A percentile compares a stretch with the other conserved stretches of the same genome.
Evolutionary conservation across 2,888 invertebrate species (phyloP).

Genomic region (Andrena fulva): DNA sequence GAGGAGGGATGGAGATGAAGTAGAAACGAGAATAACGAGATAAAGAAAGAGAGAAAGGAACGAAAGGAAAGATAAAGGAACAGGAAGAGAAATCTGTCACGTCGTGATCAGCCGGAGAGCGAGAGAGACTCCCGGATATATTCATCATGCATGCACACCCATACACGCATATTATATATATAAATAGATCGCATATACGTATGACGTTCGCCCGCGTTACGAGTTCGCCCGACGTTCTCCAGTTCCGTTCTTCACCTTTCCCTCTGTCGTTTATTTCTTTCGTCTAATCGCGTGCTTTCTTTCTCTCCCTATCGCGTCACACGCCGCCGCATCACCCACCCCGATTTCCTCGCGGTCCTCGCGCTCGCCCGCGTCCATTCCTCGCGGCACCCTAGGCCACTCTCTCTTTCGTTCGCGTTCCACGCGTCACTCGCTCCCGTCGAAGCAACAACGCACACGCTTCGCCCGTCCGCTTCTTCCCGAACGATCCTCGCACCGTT

Average conservation of each 20-base stretch:
- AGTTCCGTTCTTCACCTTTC: conserved; percentile 39
- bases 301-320: neutral
- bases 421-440: conserved; percentile 52
- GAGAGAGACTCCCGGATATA: conserved; percentile 62
- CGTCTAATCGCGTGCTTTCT: neutral
- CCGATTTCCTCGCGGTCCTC: conserved; percentile 32
- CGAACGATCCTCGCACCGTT: conserved; percentile 39
- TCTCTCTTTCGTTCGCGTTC: conserved; percentile 73
- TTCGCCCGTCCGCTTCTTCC: conserved; percentile 48
- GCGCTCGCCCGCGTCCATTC: conserved; percentile 39
- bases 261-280: neutral
- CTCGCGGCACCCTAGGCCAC: conserved; percentile 55
- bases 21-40: neutral
- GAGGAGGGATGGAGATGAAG: neutral
- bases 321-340: neutral
- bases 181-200: conserved; percentile 52
- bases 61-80: conserved; percentile 56
- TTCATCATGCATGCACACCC: conserved; percentile 66
- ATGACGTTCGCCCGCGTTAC: conserved; percentile 54
- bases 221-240: conserved; percentile 40
- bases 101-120: conserved; percentile 62
- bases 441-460: conserved; percentile 50
- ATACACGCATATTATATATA: conserved; percentile 52
- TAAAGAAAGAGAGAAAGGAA: conserved; percentile 19
- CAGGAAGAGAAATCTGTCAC: conserved; percentile 58